phyloP scores from a whole-genome alignment of 2,113 vertebrate species.

The Anarhynchus alexandrinus region DNA sequence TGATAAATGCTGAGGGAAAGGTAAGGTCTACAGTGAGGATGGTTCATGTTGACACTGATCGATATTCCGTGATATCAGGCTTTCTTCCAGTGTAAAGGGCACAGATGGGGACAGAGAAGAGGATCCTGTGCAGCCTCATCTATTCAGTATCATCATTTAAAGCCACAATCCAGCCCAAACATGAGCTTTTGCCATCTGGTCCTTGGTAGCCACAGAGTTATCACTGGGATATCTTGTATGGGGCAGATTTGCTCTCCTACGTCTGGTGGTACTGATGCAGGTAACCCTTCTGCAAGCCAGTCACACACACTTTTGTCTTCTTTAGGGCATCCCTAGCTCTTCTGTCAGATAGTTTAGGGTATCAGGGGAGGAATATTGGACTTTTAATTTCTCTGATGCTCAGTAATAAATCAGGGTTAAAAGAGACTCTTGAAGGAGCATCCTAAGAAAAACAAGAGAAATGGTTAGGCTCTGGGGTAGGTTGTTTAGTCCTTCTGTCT shows the following conservation, averaged over 20 bases:
- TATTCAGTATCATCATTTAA: neutral
- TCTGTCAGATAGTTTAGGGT: neutral
- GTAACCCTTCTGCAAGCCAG: neutral
- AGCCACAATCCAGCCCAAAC: neutral
- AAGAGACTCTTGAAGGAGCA: neutral
- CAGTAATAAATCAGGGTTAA: neutral
- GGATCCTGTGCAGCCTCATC: neutral
- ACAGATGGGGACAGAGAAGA: neutral
- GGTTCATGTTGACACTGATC: neutral
- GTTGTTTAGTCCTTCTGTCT: neutral
- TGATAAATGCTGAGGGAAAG: slow-evolving; percentile 8
- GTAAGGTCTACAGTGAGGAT: neutral
- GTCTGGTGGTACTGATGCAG: neutral
- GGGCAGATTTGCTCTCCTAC: neutral
- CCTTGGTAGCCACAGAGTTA: neutral
- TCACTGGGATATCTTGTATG: neutral
- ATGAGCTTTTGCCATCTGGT: neutral
- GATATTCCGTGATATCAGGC: neutral
- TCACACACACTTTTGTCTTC: neutral
- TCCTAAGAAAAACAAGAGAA: neutral
- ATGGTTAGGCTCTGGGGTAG: neutral
- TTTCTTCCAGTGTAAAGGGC: slow-evolving; percentile 17
- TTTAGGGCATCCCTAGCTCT: neutral
- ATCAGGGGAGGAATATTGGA: neutral
- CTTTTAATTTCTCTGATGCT: neutral